phyloP scores from a whole-genome alignment of 2,797 vertebrate genomes.

The Acanthurus leucopareius region DNA sequence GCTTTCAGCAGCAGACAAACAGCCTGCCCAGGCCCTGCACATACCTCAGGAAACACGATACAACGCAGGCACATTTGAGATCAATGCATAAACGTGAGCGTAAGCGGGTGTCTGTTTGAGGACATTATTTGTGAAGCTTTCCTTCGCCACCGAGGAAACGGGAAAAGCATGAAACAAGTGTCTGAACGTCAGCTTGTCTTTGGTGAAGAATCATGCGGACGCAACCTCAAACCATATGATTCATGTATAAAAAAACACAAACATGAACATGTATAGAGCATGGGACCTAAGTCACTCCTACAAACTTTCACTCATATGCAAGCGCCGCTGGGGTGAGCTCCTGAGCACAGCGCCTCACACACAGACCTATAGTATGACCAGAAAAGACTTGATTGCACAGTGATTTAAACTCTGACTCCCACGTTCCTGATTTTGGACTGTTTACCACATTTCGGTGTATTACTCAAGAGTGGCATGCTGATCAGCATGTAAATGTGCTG shows the following conservation, averaged over 20 bases:
- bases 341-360: background rate
- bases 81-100: constrained; percentile 45
- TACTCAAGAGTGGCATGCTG: constrained; percentile 64
- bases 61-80: constrained; percentile 16
- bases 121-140: constrained; percentile 9
- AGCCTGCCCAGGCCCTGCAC: constrained; percentile 25
- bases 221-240: background rate
- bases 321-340: constrained; percentile 8
- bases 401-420: constrained; percentile 30
- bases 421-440: constrained; percentile 59
- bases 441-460: constrained; percentile 53
- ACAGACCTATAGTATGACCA: background rate
- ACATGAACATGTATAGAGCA: constrained; percentile 2
- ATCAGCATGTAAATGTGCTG: constrained; percentile 68
- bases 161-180: background rate
- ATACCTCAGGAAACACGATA: constrained; percentile 68
- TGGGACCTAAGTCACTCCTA: background rate
- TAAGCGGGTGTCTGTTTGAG: constrained; percentile 17
- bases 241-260: constrained; percentile 30
- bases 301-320: constrained; percentile 1
- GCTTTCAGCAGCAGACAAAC: constrained; percentile 54
- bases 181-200: background rate
- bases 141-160: constrained; percentile 23
- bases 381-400: constrained; percentile 14
- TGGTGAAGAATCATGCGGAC: background rate